Percentiles rank a stretch among this genome's conserved stretches.
These are phyloP conservation scores for Hestina assimilis DNA, from an alignment of 1,140 invertebrate species.

Conservation along the genomic window DNA sequence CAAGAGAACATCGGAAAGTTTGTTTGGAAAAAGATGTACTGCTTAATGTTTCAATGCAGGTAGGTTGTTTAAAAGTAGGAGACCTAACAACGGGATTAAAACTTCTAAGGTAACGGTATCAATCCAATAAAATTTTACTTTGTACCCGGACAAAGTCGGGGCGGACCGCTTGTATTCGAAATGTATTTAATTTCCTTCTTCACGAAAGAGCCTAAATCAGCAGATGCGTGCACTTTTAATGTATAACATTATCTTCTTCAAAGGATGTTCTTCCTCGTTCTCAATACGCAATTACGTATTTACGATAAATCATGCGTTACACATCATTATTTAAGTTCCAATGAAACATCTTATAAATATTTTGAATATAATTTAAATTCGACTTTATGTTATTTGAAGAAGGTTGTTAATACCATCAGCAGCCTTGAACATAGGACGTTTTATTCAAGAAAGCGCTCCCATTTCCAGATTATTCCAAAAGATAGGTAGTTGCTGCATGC, in stretches of 20 bases:
- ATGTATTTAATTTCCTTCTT: not conserved
- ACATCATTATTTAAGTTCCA: constrained; percentile 23
- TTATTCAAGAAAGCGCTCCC: constrained; percentile 38
- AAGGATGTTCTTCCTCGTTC: constrained; percentile 47
- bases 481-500: constrained; percentile 68
- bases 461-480: constrained; percentile 70
- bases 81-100: no score
- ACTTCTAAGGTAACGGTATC: no score
- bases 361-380: constrained; percentile 1
- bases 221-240: constrained; percentile 40
- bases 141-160: no score
- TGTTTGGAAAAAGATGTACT: no score
- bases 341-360: constrained; percentile 21
- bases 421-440: constrained; percentile 19
- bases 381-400: constrained; percentile 12
- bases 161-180: no score
- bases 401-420: constrained; percentile 16
- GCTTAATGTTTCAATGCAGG: no score
- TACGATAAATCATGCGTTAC: constrained; percentile 66
- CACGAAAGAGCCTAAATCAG: constrained; percentile 34
- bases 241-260: constrained; percentile 47
- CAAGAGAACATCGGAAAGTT: no score
- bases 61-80: no score
- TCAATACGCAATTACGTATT: constrained; percentile 63
- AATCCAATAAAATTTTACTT: no score